Percentiles rank a stretch among this genome's conserved stretches.
Evolutionary conservation across 2,113 vertebrate genomes (phyloP).

Genomic region (Antechinus flavipes): DNA sequence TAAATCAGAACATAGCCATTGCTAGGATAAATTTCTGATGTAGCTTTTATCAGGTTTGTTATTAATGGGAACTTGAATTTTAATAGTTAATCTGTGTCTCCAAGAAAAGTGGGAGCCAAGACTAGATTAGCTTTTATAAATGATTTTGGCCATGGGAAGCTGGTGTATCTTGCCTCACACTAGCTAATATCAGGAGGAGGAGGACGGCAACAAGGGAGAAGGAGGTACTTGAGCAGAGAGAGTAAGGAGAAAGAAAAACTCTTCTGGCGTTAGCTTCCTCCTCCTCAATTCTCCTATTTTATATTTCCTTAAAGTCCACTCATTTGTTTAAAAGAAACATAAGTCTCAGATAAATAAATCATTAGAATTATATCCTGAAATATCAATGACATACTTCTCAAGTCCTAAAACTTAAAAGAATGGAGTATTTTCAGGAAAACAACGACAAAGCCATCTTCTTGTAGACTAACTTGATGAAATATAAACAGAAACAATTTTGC

Average conservation of each 20-base stretch:
- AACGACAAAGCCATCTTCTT: slow-evolving; percentile 45
- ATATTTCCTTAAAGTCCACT: slow-evolving; percentile 55
- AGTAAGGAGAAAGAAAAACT: slow-evolving; percentile 42
- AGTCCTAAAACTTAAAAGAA: slow-evolving; percentile 61
- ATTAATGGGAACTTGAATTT: slow-evolving; percentile 15
- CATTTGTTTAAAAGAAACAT: slow-evolving; percentile 72
- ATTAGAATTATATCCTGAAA: slow-evolving; percentile 74
- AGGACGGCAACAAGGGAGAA: background rate
- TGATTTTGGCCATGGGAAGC: background rate
- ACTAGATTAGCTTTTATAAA: slow-evolving; percentile 8
- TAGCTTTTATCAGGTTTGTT: background rate
- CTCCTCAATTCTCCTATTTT: slow-evolving; percentile 51
- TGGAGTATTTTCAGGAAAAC: slow-evolving; percentile 65
- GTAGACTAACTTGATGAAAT: slow-evolving; percentile 57
- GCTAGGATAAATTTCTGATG: background rate
- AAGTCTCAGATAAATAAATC: slow-evolving; percentile 52
- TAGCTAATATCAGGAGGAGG: background rate
- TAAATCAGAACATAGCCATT: slow-evolving; percentile 17
- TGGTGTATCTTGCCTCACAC: background rate
- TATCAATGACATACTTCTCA: slow-evolving; percentile 70
- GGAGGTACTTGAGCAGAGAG: background rate
- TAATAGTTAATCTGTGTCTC: slow-evolving; percentile 45
- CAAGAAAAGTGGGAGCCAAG: slow-evolving; percentile 42
- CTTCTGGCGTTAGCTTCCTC: slow-evolving; percentile 4
- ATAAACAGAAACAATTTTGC: slow-evolving; percentile 45